Percentiles rank a stretch among this genome's conserved stretches.
Conservation (phyloP, 1,140 invertebrate genomes). For the Tetragnatha versicolor region DNA sequence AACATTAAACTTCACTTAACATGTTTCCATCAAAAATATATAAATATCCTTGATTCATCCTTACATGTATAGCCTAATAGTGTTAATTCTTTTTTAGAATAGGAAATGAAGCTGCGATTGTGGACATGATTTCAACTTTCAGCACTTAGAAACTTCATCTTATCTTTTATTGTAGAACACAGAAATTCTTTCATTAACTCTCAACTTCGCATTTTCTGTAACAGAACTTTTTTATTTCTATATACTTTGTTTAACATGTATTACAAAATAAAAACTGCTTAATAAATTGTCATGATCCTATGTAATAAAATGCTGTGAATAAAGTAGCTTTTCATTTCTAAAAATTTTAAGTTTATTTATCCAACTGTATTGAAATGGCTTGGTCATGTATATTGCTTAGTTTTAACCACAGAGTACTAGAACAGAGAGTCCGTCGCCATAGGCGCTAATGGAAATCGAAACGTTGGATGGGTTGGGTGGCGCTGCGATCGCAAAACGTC, state of each 20-base stretch:
- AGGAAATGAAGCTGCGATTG: slow-evolving; percentile 7
- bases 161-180: slow-evolving; percentile 16
- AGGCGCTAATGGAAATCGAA: too few species aligned
- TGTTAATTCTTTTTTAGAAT: slow-evolving; percentile 9
- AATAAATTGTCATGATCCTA: slow-evolving; percentile 28
- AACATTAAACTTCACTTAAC: not conserved
- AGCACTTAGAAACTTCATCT: not conserved
- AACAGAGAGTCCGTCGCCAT: too few species aligned
- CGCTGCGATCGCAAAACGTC: too few species aligned
- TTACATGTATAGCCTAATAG: not conserved
- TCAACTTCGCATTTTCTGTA: too few species aligned
- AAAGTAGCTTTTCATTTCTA: slow-evolving; percentile 46
- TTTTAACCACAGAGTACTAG: too few species aligned
- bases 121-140: not conserved
- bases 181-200: not conserved
- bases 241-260: too few species aligned
- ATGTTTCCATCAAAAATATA: not conserved
- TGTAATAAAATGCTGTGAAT: slow-evolving; percentile 42
- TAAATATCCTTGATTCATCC: too few species aligned
- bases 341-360: too few species aligned
- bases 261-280: slow-evolving; percentile 6
- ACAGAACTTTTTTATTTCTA: too few species aligned
- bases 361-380: too few species aligned
- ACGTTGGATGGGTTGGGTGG: too few species aligned
- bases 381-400: too few species aligned